Percentiles rank a stretch among this genome's conserved stretches.
Evolutionary conservation across 2,113 vertebrate genomes (phyloP).

Genomic region (Meriones unguiculatus): DNA sequence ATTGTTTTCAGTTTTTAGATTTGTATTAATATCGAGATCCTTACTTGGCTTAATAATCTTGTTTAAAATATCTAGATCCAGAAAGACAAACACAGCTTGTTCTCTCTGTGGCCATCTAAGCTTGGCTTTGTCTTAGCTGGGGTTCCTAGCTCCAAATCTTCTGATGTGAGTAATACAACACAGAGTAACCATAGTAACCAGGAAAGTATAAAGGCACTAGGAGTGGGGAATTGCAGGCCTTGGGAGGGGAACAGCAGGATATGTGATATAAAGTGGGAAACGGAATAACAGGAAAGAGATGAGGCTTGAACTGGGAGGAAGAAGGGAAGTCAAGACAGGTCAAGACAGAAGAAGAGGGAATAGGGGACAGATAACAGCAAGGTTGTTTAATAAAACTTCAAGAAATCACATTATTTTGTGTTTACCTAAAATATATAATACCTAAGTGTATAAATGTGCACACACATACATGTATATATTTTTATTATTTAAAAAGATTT

Average conservation of each 20-base stretch:
- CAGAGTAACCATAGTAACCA: neutral
- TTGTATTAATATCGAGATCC: neutral
- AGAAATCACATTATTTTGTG: neutral
- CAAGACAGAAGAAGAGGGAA: neutral
- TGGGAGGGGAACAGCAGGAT: neutral
- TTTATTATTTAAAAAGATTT: neutral
- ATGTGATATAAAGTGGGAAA: too few relatives aligned
- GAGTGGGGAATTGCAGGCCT: neutral
- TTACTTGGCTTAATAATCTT: neutral
- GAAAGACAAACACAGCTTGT: neutral
- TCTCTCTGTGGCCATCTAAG: neutral
- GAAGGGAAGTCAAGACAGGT: neutral
- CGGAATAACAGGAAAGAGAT: neutral
- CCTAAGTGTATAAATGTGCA: too few relatives aligned
- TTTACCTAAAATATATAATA: neutral
- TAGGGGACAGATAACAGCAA: too few relatives aligned
- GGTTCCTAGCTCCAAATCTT: neutral
- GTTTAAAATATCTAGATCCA: neutral
- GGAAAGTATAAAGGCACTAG: neutral
- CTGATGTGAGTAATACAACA: too few relatives aligned
- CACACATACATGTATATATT: neutral
- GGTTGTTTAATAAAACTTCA: neutral
- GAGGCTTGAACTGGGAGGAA: neutral
- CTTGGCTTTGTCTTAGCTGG: too few relatives aligned
- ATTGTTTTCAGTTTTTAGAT: neutral